These are phyloP conservation scores for Paramuricea clavata DNA, from an alignment of 92 coral and sea anemone species.

Conservation along the genomic window DNA sequence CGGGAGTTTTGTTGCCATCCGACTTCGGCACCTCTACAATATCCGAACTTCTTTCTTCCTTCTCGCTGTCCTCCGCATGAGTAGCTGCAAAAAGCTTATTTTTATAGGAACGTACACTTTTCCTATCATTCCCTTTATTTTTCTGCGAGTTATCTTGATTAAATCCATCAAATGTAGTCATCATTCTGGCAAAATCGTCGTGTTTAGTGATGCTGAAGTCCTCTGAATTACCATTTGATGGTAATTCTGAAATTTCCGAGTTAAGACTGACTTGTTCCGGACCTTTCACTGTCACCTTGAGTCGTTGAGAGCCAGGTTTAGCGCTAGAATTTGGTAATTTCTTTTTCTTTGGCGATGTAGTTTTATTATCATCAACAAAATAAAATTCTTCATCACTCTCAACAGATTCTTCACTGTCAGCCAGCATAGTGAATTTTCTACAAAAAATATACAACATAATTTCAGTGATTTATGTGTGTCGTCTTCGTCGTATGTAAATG, in stretches of 20 bases:
- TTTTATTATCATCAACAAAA: constrained; percentile 82
- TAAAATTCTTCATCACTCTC: constrained; percentile 92
- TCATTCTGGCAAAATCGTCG: constrained; percentile 89
- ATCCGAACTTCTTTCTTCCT: neutral
- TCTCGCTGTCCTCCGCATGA: constrained; percentile 8
- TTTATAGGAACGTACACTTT: constrained; percentile 18
- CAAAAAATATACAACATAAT: neutral
- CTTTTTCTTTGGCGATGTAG: neutral
- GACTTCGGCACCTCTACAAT: neutral
- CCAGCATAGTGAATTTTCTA: constrained; percentile 67
- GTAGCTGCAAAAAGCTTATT: constrained; percentile 25
- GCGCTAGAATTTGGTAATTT: neutral
- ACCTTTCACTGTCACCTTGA: constrained; percentile 10
- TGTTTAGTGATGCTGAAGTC: constrained; percentile 55
- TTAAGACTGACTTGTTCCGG: neutral
- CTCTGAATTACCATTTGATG: constrained; percentile 55
- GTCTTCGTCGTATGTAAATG: too few relatives aligned
- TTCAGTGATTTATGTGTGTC: too few relatives aligned
- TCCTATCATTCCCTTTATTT: neutral
- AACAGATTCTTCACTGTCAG: constrained; percentile 74
- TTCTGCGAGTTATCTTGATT: neutral
- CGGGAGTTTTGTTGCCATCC: neutral
- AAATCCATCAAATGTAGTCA: constrained; percentile 90
- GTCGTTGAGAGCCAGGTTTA: neutral
- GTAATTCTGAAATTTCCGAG: neutral